A percentile compares a stretch with the other conserved stretches of the same genome.
Conservation (phyloP, 53 echinoderm and acorn worm genomes). For the Holothuria leucospilota region DNA sequence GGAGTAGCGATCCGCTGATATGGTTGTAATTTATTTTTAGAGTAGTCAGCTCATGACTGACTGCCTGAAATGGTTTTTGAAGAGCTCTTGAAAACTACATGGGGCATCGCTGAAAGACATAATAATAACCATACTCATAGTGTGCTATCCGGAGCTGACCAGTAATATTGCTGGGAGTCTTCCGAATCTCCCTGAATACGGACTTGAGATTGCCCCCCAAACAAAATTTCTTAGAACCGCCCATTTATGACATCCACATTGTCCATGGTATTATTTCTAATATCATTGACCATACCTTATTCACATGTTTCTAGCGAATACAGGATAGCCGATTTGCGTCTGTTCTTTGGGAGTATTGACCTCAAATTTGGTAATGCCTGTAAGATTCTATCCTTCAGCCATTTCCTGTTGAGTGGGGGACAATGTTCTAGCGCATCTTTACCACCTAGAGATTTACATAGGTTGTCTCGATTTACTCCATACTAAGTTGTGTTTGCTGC, state of each 20-base stretch:
- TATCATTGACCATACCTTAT: slow-evolving; percentile 1
- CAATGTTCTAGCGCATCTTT: slow-evolving; percentile 7
- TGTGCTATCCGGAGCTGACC: too few species aligned
- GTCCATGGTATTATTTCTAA: not conserved
- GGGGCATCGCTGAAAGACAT: too few species aligned
- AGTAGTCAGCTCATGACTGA: too few species aligned
- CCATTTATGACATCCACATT: slow-evolving; percentile 18
- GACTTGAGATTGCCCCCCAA: too few species aligned
- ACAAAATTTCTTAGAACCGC: too few species aligned
- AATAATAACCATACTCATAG: too few species aligned
- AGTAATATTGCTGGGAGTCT: too few species aligned
- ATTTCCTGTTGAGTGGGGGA: not conserved
- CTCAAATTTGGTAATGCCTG: slow-evolving; percentile 2
- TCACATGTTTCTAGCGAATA: slow-evolving; percentile 25
- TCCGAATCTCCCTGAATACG: too few species aligned
- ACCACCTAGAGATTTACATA: slow-evolving; percentile 40
- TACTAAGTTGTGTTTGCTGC: slow-evolving; percentile 34
- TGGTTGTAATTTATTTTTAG: too few species aligned
- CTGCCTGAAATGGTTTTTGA: too few species aligned
- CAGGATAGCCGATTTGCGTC: slow-evolving; percentile 10
- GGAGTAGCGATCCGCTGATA: too few species aligned
- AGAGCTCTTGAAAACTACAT: too few species aligned
- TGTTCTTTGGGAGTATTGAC: not conserved
- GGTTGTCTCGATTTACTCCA: slow-evolving; percentile 56
- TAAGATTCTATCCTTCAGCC: slow-evolving; percentile 46